phyloP scores from a whole-genome alignment of 2,888 invertebrate genomes.

The Orgyia antiqua region DNA sequence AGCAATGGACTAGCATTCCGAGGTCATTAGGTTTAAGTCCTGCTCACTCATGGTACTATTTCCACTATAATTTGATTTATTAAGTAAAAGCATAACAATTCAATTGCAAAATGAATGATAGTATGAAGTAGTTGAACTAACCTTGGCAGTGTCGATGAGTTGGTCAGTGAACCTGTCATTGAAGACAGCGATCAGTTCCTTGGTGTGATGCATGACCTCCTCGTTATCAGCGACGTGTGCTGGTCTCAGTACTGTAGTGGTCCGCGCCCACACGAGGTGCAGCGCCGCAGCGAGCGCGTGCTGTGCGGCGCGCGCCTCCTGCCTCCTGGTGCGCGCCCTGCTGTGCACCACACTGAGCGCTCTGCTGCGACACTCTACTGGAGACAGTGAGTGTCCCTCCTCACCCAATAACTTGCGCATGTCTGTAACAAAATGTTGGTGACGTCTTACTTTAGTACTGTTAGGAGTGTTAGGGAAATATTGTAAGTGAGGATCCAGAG shows the following conservation, averaged over 20 bases:
- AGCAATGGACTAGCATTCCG: too few relatives aligned
- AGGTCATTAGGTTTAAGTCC: too few relatives aligned
- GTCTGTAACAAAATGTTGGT: too few relatives aligned
- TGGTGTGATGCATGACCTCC: conserved; percentile 78
- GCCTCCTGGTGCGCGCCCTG: conserved; percentile 48
- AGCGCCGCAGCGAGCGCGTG: conserved; percentile 85
- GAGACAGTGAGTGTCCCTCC: conserved; percentile 22
- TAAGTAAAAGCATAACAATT: too few relatives aligned
- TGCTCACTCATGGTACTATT: too few relatives aligned
- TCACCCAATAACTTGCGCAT: conserved; percentile 68
- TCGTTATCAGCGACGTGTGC: background rate
- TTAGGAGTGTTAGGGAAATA: background rate
- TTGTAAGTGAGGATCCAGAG: too few relatives aligned
- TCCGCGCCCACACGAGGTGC: conserved; percentile 87
- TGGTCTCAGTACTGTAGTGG: conserved; percentile 40
- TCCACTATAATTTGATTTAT: too few relatives aligned
- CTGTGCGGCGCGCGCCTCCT: conserved; percentile 78
- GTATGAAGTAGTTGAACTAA: too few relatives aligned
- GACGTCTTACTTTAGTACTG: background rate
- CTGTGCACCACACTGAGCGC: conserved; percentile 25
- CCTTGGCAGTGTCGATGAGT: conserved; percentile 82
- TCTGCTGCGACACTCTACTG: conserved; percentile 39
- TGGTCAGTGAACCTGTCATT: conserved; percentile 88
- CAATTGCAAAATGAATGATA: too few relatives aligned
- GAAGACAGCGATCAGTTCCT: conserved; percentile 84